phyloP scores from a whole-genome alignment of 2,797 vertebrate genomes.

The Babyrousa celebensis region DNA sequence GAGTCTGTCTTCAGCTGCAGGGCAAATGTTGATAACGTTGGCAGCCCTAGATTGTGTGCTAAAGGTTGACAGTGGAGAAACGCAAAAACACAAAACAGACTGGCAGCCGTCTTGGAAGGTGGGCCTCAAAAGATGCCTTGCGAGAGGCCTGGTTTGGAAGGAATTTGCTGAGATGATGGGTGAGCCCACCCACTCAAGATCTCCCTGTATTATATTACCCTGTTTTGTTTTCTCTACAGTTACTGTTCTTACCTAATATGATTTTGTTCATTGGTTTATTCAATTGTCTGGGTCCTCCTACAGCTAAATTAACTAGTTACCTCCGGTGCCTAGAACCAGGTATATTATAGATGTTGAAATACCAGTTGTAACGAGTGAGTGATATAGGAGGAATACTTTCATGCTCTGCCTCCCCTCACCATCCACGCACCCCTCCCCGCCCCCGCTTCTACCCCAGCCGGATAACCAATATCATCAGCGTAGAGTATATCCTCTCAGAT shows the following conservation, averaged over 20 bases:
- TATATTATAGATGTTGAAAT: too few relatives aligned
- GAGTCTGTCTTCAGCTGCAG: background rate
- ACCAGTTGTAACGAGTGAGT: background rate
- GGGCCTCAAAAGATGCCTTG: background rate
- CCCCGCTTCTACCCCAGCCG: too few relatives aligned
- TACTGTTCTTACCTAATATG: background rate
- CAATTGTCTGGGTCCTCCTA: background rate
- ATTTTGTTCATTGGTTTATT: background rate
- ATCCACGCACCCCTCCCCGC: too few relatives aligned
- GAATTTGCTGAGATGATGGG: background rate
- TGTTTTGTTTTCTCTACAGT: background rate
- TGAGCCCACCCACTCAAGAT: background rate
- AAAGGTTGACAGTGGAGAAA: background rate
- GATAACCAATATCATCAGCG: background rate
- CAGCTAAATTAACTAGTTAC: background rate
- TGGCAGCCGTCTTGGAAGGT: background rate
- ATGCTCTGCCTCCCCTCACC: background rate
- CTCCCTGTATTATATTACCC: background rate
- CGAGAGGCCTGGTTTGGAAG: too few relatives aligned
- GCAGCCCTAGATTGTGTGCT: background rate
- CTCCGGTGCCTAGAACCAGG: background rate
- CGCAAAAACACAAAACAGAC: background rate
- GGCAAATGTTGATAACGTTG: background rate
- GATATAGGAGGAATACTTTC: background rate
- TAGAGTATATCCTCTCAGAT: background rate